Percentiles rank a stretch among this genome's conserved stretches.
These are phyloP conservation scores for Tupiocoris notatus DNA, from an alignment of 2,888 invertebrate genomes.

Conservation along the genomic window DNA sequence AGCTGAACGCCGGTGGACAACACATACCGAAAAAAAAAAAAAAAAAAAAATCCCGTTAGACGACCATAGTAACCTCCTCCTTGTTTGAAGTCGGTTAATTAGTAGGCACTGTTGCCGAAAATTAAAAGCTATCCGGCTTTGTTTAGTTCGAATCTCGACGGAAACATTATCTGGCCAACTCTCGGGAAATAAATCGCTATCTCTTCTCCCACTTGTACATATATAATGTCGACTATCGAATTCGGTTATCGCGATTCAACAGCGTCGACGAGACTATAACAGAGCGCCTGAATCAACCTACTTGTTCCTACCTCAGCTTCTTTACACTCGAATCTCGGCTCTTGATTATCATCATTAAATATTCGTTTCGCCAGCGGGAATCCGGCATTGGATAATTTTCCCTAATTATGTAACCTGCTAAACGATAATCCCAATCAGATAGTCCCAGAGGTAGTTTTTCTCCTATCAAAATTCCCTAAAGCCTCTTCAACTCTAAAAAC, in stretches of 20 bases:
- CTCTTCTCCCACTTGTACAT: not conserved
- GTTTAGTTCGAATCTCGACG: too few relatives aligned
- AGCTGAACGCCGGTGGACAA: too few relatives aligned
- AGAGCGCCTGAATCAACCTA: not conserved
- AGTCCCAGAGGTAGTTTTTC: not conserved
- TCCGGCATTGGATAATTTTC: not conserved
- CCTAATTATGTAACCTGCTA: not conserved
- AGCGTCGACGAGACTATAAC: not conserved
- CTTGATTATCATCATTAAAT: not conserved
- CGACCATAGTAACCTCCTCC: too few relatives aligned
- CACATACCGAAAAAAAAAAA: too few relatives aligned
- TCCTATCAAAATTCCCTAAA: too few relatives aligned
- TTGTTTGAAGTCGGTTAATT: too few relatives aligned
- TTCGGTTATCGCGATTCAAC: not conserved
- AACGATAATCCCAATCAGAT: not conserved
- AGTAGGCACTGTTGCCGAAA: too few relatives aligned
- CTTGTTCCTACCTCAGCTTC: not conserved
- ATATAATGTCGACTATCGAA: not conserved
- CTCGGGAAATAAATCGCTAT: not conserved
- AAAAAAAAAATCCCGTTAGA: too few relatives aligned
- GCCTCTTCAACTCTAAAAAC: too few relatives aligned
- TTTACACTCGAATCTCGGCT: not conserved
- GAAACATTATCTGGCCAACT: too few relatives aligned
- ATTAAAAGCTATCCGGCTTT: too few relatives aligned
- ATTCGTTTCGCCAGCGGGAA: not conserved